Conservation (phyloP, 2,888 invertebrate species). For the Folsomia manolachei region DNA sequence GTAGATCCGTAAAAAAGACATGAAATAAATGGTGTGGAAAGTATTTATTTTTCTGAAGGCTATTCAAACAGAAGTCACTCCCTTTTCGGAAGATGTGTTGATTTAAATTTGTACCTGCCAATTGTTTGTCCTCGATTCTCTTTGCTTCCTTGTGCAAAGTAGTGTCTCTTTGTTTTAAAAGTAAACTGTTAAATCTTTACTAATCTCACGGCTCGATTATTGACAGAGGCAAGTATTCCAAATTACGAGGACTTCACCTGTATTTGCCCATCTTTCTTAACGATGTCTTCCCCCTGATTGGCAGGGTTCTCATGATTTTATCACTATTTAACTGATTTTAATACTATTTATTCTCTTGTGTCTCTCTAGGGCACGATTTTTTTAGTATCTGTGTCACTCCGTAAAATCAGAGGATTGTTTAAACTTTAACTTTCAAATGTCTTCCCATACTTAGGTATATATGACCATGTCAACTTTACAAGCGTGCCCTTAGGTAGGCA, state of each 20-base stretch:
- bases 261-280: too few species aligned
- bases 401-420: not conserved
- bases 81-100: too few species aligned
- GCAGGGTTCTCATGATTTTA: not conserved
- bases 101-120: too few species aligned
- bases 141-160: not conserved
- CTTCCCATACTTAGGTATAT: too few species aligned
- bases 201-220: not conserved
- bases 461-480: too few species aligned
- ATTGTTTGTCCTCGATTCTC: not conserved
- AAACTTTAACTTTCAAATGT: too few species aligned
- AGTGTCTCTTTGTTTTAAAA: too few species aligned
- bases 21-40: not conserved
- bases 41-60: not conserved
- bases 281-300: not conserved
- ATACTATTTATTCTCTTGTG: too few species aligned
- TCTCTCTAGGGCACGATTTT: not conserved
- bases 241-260: not conserved
- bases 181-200: not conserved
- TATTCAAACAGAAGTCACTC: not conserved
- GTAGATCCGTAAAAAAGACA: not conserved
- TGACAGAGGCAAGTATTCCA: not conserved
- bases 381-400: not conserved
- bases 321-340: not conserved
- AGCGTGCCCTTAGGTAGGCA: too few species aligned